Conservation (phyloP, 2,113 vertebrate species). For the Psettodes erumei region DNA sequence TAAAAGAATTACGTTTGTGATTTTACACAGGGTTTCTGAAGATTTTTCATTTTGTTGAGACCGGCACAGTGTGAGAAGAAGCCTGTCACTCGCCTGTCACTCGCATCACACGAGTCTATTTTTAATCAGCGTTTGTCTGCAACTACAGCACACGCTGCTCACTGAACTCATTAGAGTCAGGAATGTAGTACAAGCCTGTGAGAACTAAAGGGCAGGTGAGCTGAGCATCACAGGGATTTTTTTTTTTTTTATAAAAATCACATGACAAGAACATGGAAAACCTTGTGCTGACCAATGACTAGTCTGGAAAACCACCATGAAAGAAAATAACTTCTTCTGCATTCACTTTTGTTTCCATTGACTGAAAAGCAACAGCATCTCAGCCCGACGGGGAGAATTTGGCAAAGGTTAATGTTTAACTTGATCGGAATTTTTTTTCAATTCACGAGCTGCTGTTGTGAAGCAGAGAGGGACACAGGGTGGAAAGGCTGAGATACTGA, state of each 20-base stretch:
- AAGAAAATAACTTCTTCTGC: not conserved
- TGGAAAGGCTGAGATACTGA: not conserved
- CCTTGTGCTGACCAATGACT: not conserved
- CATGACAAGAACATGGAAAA: constrained; percentile 10
- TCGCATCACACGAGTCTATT: not conserved
- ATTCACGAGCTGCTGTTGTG: not conserved
- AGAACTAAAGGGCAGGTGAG: not conserved
- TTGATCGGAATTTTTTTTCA: not conserved
- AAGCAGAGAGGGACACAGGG: not conserved
- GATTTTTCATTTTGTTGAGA: not conserved
- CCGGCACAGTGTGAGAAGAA: too few species aligned
- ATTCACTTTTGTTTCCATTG: not conserved
- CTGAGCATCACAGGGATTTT: not conserved
- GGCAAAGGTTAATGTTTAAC: not conserved
- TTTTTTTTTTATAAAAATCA: not conserved
- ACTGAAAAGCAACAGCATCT: not conserved
- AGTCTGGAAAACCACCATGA: not conserved
- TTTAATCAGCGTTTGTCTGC: not conserved
- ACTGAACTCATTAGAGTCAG: constrained; percentile 4
- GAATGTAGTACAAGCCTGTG: constrained; percentile 21
- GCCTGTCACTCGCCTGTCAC: not conserved
- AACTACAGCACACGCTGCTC: not conserved
- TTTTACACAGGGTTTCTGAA: not conserved
- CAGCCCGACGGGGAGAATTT: not conserved
- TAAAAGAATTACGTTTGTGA: not conserved